phyloP scores from a whole-genome alignment of 2,888 invertebrate species.

The Epicampocera succincta region DNA sequence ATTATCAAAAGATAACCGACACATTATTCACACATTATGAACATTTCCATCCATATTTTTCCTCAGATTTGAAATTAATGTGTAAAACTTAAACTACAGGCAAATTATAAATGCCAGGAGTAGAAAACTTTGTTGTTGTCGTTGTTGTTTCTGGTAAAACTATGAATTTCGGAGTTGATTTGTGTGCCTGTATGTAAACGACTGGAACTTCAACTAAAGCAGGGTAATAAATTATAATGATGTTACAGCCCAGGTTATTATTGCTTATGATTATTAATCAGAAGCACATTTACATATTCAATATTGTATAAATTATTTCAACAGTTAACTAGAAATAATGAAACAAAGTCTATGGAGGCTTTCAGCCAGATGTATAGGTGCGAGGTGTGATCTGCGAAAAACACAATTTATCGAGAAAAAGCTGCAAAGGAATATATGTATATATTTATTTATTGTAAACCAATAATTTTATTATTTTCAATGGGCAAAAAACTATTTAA shows the following conservation, averaged over 20 bases:
- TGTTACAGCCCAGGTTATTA: conserved; percentile 66
- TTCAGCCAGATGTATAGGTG: background rate
- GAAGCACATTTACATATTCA: conserved; percentile 68
- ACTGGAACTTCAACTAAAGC: conserved; percentile 8
- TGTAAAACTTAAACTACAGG: conserved; percentile 34
- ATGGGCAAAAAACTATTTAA: no score
- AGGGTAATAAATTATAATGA: conserved; percentile 67
- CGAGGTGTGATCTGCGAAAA: background rate
- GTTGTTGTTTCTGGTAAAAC: background rate
- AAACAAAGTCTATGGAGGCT: conserved; percentile 14
- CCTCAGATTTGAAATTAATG: conserved; percentile 32
- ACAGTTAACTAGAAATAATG: conserved; percentile 36
- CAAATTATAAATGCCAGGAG: conserved; percentile 29
- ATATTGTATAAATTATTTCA: conserved; percentile 65
- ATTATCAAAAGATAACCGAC: conserved; percentile 68
- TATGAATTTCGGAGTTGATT: background rate
- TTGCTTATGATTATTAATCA: conserved; percentile 67
- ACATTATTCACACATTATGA: conserved; percentile 71
- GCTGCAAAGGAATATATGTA: no score
- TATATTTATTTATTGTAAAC: no score
- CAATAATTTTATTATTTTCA: no score
- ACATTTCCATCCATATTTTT: conserved; percentile 53
- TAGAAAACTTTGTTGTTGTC: background rate
- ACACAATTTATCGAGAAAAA: no score
- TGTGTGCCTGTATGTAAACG: background rate